Conservation (phyloP, 2,888 invertebrate species). For the Auanema sp. region DNA sequence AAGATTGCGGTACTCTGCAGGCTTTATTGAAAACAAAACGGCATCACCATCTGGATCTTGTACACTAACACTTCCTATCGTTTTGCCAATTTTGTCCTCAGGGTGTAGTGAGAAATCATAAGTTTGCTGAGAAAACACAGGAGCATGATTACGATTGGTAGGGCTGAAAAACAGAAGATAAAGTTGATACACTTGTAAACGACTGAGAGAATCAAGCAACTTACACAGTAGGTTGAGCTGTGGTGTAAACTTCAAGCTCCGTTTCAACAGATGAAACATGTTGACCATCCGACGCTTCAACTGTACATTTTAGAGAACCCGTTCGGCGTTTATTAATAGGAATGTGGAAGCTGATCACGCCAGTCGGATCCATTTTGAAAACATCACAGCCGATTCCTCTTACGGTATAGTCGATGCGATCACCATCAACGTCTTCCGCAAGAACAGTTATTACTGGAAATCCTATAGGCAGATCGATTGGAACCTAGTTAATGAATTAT, state of each 20-base stretch:
- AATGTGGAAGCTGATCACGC: slow-evolving; percentile 24
- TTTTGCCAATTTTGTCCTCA: slow-evolving; percentile 9
- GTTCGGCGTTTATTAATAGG: slow-evolving; percentile 6
- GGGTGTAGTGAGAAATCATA: slow-evolving; percentile 23
- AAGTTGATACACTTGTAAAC: background rate
- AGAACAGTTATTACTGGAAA: slow-evolving; percentile 29
- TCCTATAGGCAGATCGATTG: slow-evolving; percentile 26
- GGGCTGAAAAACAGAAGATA: background rate
- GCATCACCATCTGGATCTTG: slow-evolving; percentile 33
- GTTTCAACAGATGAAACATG: slow-evolving; percentile 18
- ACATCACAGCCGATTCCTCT: slow-evolving; percentile 24
- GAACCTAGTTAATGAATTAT: slow-evolving; percentile 14
- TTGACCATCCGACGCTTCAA: slow-evolving; percentile 28
- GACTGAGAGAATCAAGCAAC: slow-evolving; percentile 10
- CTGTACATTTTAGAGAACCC: slow-evolving; percentile 24
- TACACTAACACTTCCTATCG: slow-evolving; percentile 32
- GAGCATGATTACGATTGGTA: slow-evolving; percentile 9
- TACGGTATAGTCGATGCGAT: slow-evolving; percentile 20
- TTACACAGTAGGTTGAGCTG: slow-evolving; percentile 16
- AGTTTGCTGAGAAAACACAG: slow-evolving; percentile 10
- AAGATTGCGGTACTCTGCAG: slow-evolving; percentile 47
- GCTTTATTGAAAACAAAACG: slow-evolving; percentile 40
- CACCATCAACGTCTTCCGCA: slow-evolving; percentile 31
- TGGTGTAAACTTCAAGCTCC: slow-evolving; percentile 14
- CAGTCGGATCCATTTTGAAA: slow-evolving; percentile 25